These are phyloP conservation scores for Pyralis farinalis DNA, from an alignment of 2,888 invertebrate genomes.

Conservation along the genomic window DNA sequence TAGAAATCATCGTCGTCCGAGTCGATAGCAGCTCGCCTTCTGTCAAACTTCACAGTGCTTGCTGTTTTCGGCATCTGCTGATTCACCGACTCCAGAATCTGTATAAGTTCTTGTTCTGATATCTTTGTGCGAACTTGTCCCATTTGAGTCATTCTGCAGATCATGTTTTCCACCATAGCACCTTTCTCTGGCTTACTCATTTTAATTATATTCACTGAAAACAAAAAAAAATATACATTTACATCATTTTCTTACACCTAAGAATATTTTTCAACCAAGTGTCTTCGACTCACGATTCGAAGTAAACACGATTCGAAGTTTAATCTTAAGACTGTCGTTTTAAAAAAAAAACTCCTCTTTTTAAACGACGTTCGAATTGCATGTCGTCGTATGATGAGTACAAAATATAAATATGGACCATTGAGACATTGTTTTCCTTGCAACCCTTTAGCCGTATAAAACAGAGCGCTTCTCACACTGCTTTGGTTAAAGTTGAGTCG, in stretches of 20 bases:
- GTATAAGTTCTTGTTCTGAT: constrained; percentile 92
- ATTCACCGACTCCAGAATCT: constrained; percentile 91
- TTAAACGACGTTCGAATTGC: no score
- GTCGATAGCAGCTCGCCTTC: constrained; percentile 93
- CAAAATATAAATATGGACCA: no score
- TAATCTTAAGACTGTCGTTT: no score
- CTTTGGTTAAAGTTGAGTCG: no score
- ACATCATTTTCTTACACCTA: not conserved
- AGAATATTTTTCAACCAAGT: not conserved
- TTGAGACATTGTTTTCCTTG: no score
- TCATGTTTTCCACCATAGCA: constrained; percentile 95
- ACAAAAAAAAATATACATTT: not conserved
- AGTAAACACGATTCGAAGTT: no score
- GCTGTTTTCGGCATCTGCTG: constrained; percentile 89
- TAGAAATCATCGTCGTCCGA: constrained; percentile 87
- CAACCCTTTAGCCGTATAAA: no score
- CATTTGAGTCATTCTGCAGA: constrained; percentile 95
- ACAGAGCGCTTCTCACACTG: no score
- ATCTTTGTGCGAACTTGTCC: constrained; percentile 93
- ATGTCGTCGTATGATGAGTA: no score
- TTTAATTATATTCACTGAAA: constrained; percentile 94
- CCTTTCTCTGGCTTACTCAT: constrained; percentile 98
- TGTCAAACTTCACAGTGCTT: constrained; percentile 94
- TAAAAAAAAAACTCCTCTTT: no score
- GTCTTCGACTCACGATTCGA: no score